Percentiles rank a stretch among this genome's conserved stretches.
Conservation (phyloP, 2,113 vertebrate genomes). For the Lepus americanus region DNA sequence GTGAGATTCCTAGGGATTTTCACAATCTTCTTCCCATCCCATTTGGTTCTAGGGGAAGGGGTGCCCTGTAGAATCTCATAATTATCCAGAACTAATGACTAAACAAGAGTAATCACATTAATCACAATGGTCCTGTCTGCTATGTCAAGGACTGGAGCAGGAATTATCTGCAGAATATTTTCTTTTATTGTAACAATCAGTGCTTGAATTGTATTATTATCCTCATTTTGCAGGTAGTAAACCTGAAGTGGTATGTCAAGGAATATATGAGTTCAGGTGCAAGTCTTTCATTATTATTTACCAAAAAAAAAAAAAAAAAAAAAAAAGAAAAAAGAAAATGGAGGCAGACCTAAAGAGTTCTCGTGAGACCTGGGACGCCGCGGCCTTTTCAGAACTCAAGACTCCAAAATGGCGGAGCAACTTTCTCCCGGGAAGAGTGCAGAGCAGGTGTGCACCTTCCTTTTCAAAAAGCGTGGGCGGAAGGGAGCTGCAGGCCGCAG, state of each 20-base stretch:
- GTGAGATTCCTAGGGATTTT: neutral
- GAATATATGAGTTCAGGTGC: neutral
- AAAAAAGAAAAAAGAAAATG: too few relatives aligned
- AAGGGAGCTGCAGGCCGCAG: constrained; percentile 71
- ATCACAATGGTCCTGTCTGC: rapidly evolving
- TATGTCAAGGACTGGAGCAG: neutral
- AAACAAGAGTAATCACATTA: neutral
- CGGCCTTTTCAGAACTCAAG: neutral
- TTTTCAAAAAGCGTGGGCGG: constrained; percentile 75
- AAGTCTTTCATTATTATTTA: constrained; percentile 21
- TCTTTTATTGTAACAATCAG: neutral
- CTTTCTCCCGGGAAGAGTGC: constrained; percentile 20
- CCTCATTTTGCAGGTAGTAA: neutral
- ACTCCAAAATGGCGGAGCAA: constrained; percentile 72
- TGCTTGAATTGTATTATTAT: neutral
- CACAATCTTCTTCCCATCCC: neutral
- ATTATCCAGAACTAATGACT: neutral
- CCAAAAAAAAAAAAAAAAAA: neutral
- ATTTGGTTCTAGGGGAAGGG: neutral
- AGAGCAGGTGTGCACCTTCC: constrained; percentile 76
- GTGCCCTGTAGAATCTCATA: neutral
- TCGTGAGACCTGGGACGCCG: rapidly evolving
- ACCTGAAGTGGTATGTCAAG: neutral
- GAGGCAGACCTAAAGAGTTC: neutral
- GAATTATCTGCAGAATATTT: neutral